Evolutionary conservation across 64 coral and sea anemone genomes (phyloP).

Genomic region (Actinia equina): DNA sequence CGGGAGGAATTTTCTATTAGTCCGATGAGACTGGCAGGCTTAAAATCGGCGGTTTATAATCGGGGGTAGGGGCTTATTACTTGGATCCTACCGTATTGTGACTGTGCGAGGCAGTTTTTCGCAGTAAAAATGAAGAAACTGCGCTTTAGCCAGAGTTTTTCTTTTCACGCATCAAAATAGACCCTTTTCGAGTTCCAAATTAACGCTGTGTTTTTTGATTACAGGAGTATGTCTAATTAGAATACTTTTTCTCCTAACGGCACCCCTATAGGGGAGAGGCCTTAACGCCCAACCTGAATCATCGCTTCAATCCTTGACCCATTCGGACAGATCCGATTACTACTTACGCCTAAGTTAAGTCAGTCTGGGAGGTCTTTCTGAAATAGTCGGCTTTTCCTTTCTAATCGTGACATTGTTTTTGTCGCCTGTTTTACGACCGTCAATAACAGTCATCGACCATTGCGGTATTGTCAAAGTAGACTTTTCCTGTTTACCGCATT

Average conservation of each 20-base stretch:
- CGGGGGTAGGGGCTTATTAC: too few relatives aligned
- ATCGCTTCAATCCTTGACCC: neutral
- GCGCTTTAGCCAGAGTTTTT: too few relatives aligned
- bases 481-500: neutral
- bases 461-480: neutral
- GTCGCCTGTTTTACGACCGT: neutral
- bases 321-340: neutral
- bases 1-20: too few relatives aligned
- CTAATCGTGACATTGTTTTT: constrained; percentile 4
- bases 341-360: neutral
- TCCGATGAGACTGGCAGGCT: too few relatives aligned
- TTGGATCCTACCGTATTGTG: too few relatives aligned
- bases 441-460: neutral
- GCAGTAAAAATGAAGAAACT: too few relatives aligned
- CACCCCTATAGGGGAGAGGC: neutral
- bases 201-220: too few relatives aligned
- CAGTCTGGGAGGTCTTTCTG: constrained; percentile 1
- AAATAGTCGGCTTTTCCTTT: neutral
- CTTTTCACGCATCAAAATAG: too few relatives aligned
- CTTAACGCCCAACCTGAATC: neutral
- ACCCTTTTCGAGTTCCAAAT: too few relatives aligned
- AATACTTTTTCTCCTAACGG: neutral
- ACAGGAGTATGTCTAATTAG: too few relatives aligned
- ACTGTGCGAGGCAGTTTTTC: too few relatives aligned
- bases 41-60: too few relatives aligned